Evolutionary conservation across 1,140 invertebrate genomes (phyloP), one percentile per base, ranked within the genome.

Genomic region (Proctacanthus coquilletti): DNA sequence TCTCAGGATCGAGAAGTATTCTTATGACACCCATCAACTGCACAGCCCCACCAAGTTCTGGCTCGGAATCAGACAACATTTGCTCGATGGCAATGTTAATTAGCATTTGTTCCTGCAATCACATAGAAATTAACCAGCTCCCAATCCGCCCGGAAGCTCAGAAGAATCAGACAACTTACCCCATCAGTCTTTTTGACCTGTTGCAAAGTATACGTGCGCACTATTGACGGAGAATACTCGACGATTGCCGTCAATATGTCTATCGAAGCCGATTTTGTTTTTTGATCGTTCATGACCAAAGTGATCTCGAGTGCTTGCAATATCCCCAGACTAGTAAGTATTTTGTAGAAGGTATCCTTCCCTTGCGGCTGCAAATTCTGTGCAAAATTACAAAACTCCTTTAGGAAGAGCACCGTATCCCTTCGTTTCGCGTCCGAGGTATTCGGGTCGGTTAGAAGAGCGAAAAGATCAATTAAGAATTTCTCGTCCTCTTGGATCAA

Each of bases 361-460:
- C 85, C 87, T 57, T 91, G 87, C 8, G 89, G 89, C 57, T 98
- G 93, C 45, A 98, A 66, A 61, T 94, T 96, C 68, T 97, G 92
- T 48, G 92, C 94, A 71, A 97, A 98, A 62, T 92, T 94, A 69
- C 94, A 98, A 64, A 97, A 97, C 65, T 99, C 96, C 63, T 98
- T 98, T 20, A 99, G 69, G 68, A 99, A 99, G 43, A 96, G 66
- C 36, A 98, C 86, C 43, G 98, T 73, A 65, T 99, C 95, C 52
- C 88, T 73, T 50, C 93, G 71, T 53, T 93, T 92, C 10, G 69
- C 59, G 46, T 91, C 76, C 29, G 77, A 70, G 30, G 88, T 93
- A 44, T 78, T 72, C 51, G 86, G 77, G 62, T 94, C 85, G 34
- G 80, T 91, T 42, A 99, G 71, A 58, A 95, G 79, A 36, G 80